Conservation (phyloP, 2,888 invertebrate genomes). For the Melinaea marsaeus region DNA sequence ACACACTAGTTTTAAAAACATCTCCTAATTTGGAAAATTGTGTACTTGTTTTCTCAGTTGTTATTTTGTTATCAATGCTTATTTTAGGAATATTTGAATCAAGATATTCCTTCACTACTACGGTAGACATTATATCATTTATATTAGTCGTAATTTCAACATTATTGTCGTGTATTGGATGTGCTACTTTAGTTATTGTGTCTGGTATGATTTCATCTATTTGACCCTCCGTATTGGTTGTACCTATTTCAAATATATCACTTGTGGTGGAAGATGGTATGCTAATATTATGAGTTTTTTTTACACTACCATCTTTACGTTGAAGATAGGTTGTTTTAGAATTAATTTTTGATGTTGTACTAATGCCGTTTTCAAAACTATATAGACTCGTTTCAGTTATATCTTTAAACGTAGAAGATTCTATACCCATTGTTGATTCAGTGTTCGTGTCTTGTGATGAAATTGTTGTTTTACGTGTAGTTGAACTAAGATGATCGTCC, state of each 20-base stretch:
- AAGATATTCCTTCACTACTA: background rate
- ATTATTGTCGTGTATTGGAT: background rate
- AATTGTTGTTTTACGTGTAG: background rate
- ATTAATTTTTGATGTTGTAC: background rate
- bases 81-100: too few species aligned
- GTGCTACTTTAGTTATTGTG: too few species aligned
- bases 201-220: too few species aligned
- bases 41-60: background rate
- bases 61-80: background rate
- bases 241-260: too few species aligned
- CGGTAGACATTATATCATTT: background rate
- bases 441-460: background rate
- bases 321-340: too few species aligned
- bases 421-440: background rate
- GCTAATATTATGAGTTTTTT: slow-evolving; percentile 7
- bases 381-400: background rate
- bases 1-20: slow-evolving; percentile 3
- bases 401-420: background rate
- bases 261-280: too few species aligned
- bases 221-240: too few species aligned
- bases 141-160: background rate
- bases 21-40: background rate
- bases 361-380: background rate
- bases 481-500: background rate
- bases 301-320: slow-evolving; percentile 7